Evolutionary conservation across 2,113 vertebrate genomes (phyloP).

Genomic region (cattle (Bos taurus)): ARS-UCD2.0 NC_037348.1:36239501-36240000

Average conservation of each 20-base stretch:
- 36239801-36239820: not conserved
- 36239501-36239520: not conserved
- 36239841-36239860: not conserved
- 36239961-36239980: constrained; percentile 46
- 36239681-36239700: not conserved
- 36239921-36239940: constrained; percentile 13
- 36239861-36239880: constrained; percentile 44
- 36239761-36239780: not conserved
- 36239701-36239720: not conserved
- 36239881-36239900: constrained; percentile 48
- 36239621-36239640: not conserved
- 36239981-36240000: constrained; percentile 74
- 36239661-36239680: not conserved
- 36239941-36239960: constrained; percentile 35
- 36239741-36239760: not conserved
- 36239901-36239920: constrained; percentile 60
- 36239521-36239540: not conserved
- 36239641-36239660: not conserved
- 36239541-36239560: not conserved
- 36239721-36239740: not conserved
- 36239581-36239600: not conserved
- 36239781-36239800: not conserved
- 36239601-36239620: not conserved
- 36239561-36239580: not conserved
- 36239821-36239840: not conserved